Percentiles rank a stretch among this genome's conserved stretches.
Evolutionary conservation across 92 coral and sea anemone genomes (phyloP).

Genomic region (Zoanthus sociatus): DNA sequence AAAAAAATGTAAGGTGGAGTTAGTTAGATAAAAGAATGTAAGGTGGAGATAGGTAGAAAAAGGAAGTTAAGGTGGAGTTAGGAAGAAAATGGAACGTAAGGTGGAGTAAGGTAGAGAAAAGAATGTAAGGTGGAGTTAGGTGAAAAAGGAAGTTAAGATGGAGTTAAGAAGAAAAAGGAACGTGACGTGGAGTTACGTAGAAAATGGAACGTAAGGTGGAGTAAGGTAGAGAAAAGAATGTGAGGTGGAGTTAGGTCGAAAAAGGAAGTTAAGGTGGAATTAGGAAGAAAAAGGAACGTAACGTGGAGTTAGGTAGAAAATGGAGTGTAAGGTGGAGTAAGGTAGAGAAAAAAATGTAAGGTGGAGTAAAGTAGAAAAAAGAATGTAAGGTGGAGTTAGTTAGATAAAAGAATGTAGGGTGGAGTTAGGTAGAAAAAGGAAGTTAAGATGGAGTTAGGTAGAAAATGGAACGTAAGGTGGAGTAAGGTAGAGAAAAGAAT

Average conservation of each 20-base stretch:
- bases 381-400: background rate
- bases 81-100: no score
- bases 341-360: background rate
- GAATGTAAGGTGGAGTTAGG: background rate
- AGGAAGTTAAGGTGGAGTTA: no score
- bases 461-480: background rate
- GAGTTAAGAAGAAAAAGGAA: background rate
- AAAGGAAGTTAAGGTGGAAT: background rate
- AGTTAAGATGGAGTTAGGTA: background rate
- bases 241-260: background rate
- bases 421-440: background rate
- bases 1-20: no score
- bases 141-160: background rate
- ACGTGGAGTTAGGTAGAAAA: background rate
- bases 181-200: background rate
- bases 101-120: background rate
- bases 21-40: no score
- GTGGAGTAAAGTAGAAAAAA: background rate
- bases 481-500: background rate
- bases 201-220: background rate
- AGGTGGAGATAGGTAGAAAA: no score
- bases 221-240: background rate
- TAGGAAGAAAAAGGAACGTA: no score
- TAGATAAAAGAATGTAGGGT: background rate
- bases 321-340: background rate